These are phyloP conservation scores for Tuta absoluta DNA, from an alignment of 2,888 invertebrate genomes.

Conservation along the genomic window DNA sequence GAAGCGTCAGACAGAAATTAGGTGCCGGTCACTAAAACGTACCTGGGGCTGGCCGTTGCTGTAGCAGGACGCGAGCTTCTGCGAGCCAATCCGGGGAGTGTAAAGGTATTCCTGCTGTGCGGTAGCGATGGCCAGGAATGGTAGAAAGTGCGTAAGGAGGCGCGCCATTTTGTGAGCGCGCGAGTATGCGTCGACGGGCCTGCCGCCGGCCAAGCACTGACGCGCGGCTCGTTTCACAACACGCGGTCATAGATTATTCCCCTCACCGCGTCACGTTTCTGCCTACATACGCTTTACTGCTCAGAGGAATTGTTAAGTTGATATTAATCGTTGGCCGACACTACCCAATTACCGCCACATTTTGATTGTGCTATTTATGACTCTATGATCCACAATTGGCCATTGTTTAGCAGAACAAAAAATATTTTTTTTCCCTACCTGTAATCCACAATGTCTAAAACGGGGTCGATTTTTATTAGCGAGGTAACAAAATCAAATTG, in stretches of 20 bases:
- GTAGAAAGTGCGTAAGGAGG: conserved; percentile 55
- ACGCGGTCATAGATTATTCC: conserved; percentile 58
- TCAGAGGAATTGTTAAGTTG: background rate
- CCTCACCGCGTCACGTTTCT: conserved; percentile 29
- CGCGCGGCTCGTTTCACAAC: conserved; percentile 67
- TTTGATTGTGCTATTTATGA: no score
- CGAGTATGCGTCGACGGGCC: conserved; percentile 57
- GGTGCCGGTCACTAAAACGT: conserved; percentile 46
- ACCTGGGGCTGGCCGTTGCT: conserved; percentile 70
- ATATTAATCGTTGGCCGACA: background rate
- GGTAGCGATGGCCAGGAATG: conserved; percentile 49
- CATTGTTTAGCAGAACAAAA: no score
- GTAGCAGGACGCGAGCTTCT: conserved; percentile 70
- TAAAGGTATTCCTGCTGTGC: conserved; percentile 64
- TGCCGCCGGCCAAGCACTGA: conserved; percentile 72
- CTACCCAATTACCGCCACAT: no score
- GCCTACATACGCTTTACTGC: background rate
- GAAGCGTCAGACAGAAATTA: conserved; percentile 33
- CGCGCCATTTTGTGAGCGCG: conserved; percentile 65
- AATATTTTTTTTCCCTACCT: no score
- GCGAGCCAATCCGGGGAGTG: conserved; percentile 63
- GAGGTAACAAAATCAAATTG: no score
- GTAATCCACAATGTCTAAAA: no score
- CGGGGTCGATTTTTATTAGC: no score
- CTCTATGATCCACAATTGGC: no score